Evolutionary conservation across 2,888 invertebrate genomes (phyloP).

Genomic region (Nomada ruficornis): DNA sequence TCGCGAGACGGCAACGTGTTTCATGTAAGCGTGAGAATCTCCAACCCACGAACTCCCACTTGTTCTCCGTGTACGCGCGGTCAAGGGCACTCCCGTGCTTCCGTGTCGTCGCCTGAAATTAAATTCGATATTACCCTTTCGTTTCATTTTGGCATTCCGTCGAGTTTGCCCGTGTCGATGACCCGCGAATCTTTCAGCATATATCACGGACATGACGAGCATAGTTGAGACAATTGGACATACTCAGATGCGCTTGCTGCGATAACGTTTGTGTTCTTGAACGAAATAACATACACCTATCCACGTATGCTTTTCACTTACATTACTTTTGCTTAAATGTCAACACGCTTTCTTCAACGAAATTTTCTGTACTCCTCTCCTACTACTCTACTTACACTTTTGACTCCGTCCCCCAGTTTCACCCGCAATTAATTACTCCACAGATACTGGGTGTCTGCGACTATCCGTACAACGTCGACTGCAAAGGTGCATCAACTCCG

Average conservation of each 20-base stretch:
- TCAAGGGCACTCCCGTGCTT: constrained; percentile 26
- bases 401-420: background rate
- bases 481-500: constrained; percentile 82
- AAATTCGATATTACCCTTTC: constrained; percentile 28
- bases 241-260: too few relatives aligned
- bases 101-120: constrained; percentile 35
- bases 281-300: too few relatives aligned
- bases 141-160: background rate
- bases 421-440: background rate
- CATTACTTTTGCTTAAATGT: background rate
- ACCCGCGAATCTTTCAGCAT: background rate
- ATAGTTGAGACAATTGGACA: background rate
- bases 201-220: background rate
- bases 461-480: constrained; percentile 87
- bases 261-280: too few relatives aligned
- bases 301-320: too few relatives aligned
- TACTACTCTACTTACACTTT: too few relatives aligned
- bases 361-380: background rate
- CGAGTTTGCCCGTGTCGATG: background rate
- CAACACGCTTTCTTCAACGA: background rate
- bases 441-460: constrained; percentile 85
- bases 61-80: background rate
- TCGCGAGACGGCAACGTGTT: constrained; percentile 23
- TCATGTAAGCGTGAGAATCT: constrained; percentile 42
- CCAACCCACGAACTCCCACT: background rate